Evolutionary conservation across 2,888 invertebrate species (phyloP).

Genomic region (Macrosoma leucophasiata): DNA sequence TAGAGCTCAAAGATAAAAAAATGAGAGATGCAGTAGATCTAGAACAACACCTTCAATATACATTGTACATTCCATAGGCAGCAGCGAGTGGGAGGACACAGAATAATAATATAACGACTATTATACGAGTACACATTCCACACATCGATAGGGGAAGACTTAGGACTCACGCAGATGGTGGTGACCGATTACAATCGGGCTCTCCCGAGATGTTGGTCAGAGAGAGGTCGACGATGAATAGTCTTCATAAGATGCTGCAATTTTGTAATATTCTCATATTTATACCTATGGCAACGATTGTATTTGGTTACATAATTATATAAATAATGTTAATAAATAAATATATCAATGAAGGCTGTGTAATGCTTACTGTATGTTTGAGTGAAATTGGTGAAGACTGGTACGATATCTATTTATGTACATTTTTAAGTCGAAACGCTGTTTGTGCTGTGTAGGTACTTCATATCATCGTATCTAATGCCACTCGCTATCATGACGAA

Average conservation of each 20-base stretch:
- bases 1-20: constrained; percentile 23
- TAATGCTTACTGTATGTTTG: no score
- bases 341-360: no score
- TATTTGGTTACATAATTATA: constrained; percentile 66
- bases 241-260: constrained; percentile 83
- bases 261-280: constrained; percentile 73
- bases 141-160: constrained; percentile 63
- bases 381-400: no score
- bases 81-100: constrained; percentile 34
- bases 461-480: no score
- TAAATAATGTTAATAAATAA: no score
- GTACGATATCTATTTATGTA: no score
- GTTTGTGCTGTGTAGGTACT: no score
- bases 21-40: constrained; percentile 31
- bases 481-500: no score
- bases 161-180: constrained; percentile 70
- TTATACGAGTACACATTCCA: constrained; percentile 59
- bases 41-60: constrained; percentile 49
- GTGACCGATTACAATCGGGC: constrained; percentile 62
- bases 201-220: constrained; percentile 74
- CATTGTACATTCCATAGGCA: constrained; percentile 43
- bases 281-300: constrained; percentile 71
- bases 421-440: no score
- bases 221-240: constrained; percentile 83
- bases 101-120: constrained; percentile 37